phyloP scores from a whole-genome alignment of 2,113 vertebrate species.

The Myiozetetes cayanensis region DNA sequence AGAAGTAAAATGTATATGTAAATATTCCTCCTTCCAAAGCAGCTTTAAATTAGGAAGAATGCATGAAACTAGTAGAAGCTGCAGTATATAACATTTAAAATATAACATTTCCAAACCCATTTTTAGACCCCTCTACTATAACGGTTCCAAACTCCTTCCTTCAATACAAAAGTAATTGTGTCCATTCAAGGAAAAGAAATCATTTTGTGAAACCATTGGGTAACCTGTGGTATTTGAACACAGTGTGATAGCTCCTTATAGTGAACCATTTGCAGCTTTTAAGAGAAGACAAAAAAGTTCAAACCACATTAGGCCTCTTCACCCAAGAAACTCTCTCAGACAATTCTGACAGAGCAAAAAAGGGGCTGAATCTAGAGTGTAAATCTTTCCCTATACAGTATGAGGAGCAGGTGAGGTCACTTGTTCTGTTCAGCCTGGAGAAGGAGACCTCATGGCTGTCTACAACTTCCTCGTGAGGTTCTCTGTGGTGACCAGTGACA shows the following conservation, averaged over 20 bases:
- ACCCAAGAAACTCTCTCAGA: background rate
- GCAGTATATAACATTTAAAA: background rate
- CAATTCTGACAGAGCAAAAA: background rate
- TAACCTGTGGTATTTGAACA: background rate
- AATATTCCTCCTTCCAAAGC: background rate
- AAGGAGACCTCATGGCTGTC: background rate
- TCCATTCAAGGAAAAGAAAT: background rate
- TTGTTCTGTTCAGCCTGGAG: background rate
- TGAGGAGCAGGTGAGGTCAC: background rate
- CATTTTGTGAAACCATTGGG: background rate
- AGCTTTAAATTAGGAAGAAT: background rate
- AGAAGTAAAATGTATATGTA: background rate
- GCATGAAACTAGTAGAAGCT: background rate
- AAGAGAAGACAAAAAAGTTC: background rate
- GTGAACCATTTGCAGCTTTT: background rate
- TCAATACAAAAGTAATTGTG: background rate
- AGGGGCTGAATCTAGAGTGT: background rate
- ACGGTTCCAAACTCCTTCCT: background rate
- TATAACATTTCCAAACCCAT: background rate
- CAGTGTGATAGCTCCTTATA: background rate
- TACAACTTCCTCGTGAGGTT: background rate
- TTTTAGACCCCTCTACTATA: background rate
- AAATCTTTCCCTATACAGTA: background rate
- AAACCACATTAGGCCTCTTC: background rate
- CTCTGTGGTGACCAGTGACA: background rate